Base-by-base conservation (phyloP, 2,113 vertebrate species). In the Onychostoma macrolepis region DNA sequence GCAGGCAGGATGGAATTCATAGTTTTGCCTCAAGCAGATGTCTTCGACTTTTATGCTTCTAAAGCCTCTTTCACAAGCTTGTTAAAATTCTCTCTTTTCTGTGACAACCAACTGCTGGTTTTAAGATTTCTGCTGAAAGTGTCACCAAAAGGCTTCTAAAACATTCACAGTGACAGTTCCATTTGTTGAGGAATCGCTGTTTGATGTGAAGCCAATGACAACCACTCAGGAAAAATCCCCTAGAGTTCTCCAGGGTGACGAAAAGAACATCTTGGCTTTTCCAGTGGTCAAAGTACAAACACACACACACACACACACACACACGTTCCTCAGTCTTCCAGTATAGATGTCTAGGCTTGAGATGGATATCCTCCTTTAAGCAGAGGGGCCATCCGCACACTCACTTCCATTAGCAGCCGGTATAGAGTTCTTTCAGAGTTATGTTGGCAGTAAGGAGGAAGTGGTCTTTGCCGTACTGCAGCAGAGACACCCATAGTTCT, bases 201-300 rank as follows among this genome's bases (percentile, higher is more conserved):
- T 87, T 89, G 67, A 84, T 80, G n/a, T 65, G 45, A 84, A 80
- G 83, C 75, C 53, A 41, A 26, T 50, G 67, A 72, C 84, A 78
- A 53, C 41, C 50, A 53, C 61, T 87, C 80, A 19, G 28, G 50
- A 71, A 86, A 84, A 86, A 21, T 67, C 75, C 50, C 50, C 48
- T 72, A 28, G 24, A 83, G 50, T 76, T 82, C 38, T 50, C 7
- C 69, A 78, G 3, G 71, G n/a, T 56, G 38, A 28, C 11, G 50
- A 65, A 72, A 88, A 85, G 80, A 53, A 72, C 67, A 72, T 85
- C 56, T 28, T 75, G 83, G 58, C 65, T 76, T 74, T 85, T 71
- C 84, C 84, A 78, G 24, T 43, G 58, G 61, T 71, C 79, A 80
- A 30, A 83, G 63, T 36, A 28, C 69, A 83, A 81, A 26, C 58